Evolutionary conservation across 2,888 invertebrate genomes (phyloP).

Genomic region (Megamerina dolium): DNA sequence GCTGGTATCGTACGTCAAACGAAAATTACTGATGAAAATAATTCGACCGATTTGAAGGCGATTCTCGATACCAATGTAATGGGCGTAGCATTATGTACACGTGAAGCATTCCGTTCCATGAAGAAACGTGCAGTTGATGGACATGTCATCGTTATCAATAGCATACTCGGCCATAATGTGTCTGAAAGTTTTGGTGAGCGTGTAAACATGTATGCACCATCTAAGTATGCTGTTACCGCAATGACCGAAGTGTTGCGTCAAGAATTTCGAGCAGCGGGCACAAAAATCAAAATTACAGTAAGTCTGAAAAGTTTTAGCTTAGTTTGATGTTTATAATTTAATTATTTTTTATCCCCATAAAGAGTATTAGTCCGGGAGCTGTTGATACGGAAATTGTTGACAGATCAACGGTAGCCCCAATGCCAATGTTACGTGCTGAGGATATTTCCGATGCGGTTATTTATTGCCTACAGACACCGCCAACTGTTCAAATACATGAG

Average conservation of each 20-base stretch:
- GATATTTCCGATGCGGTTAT: conserved; percentile 37
- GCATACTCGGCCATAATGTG: conserved; percentile 41
- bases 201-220: conserved; percentile 39
- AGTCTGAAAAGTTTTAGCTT: too few species aligned
- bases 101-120: conserved; percentile 51
- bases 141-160: conserved; percentile 52
- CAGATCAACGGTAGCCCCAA: conserved; percentile 4
- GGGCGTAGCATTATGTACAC: conserved; percentile 51
- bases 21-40: conserved; percentile 19
- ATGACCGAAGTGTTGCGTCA: conserved; percentile 42
- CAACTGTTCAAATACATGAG: conserved; percentile 38
- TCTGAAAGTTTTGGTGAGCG: conserved; percentile 30
- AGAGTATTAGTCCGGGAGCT: conserved; percentile 41
- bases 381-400: conserved; percentile 36
- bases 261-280: conserved; percentile 35
- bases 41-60: conserved; percentile 30
- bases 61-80: conserved; percentile 50
- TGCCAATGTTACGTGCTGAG: conserved; percentile 27
- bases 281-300: conserved; percentile 36
- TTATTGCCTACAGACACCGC: conserved; percentile 36
- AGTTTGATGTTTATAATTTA: too few species aligned
- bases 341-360: too few species aligned
- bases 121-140: conserved; percentile 48
- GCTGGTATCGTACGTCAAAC: conserved; percentile 40
- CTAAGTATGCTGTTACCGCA: conserved; percentile 44